phyloP scores from a whole-genome alignment of 2,797 vertebrate genomes.

The Gallinago nigripennis region DNA sequence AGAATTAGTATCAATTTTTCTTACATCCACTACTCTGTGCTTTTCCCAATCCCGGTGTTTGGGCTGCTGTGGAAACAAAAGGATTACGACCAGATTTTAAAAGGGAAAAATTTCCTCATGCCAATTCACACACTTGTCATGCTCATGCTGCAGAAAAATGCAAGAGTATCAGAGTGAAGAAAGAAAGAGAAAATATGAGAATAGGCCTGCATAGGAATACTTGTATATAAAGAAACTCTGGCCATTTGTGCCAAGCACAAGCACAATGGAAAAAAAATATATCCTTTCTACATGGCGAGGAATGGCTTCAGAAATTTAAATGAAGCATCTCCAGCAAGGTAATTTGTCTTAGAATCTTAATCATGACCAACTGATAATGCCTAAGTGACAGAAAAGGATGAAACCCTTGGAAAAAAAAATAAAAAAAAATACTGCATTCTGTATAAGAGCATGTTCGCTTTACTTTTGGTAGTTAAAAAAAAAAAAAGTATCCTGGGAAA shows the following conservation, averaged over 20 bases:
- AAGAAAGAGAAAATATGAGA: background rate
- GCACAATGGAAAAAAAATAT: background rate
- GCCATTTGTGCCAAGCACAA: background rate
- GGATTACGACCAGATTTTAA: background rate
- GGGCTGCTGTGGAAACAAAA: background rate
- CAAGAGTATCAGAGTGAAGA: background rate
- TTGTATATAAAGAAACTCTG: background rate
- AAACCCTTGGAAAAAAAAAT: background rate
- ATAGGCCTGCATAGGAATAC: background rate
- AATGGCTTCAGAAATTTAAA: background rate
- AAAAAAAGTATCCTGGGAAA: background rate
- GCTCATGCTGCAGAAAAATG: background rate
- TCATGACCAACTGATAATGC: background rate
- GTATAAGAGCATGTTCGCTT: background rate
- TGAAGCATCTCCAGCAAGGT: background rate
- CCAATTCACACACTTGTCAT: background rate
- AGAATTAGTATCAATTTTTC: background rate
- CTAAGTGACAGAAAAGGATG: background rate
- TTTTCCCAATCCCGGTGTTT: background rate
- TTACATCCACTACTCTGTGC: background rate
- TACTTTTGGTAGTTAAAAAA: background rate
- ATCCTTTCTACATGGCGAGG: background rate
- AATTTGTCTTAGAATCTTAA: background rate
- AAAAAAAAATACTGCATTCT: background rate
- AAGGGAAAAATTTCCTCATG: background rate